These are phyloP conservation scores for Lanius ludovicianus DNA, from an alignment of 2,113 vertebrate species.

Conservation along the genomic window DNA sequence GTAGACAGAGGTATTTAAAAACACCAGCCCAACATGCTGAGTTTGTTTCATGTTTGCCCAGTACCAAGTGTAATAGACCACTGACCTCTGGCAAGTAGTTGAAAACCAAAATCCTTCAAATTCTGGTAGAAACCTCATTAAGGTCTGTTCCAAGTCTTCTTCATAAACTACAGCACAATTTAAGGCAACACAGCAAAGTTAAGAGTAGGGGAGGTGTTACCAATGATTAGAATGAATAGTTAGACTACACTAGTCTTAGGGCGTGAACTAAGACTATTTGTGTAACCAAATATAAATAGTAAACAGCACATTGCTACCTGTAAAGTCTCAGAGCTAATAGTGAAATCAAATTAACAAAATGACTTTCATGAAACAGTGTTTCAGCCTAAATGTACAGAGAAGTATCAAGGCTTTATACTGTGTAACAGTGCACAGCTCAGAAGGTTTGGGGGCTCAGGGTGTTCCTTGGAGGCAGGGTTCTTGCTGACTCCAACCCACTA, in stretches of 20 bases:
- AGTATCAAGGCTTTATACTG: not conserved
- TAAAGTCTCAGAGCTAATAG: not conserved
- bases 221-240: not conserved
- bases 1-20: not conserved
- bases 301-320: not conserved
- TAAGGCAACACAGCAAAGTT: not conserved
- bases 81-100: not conserved
- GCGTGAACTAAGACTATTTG: not conserved
- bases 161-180: not conserved
- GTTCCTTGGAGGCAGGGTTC: not conserved
- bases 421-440: not conserved
- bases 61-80: not conserved
- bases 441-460: not conserved
- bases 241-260: not conserved
- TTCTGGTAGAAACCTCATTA: not conserved
- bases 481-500: not conserved
- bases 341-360: not conserved
- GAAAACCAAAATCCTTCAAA: not conserved
- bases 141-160: not conserved
- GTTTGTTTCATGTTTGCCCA: not conserved
- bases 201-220: not conserved
- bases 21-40: not conserved
- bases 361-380: not conserved
- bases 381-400: not conserved
- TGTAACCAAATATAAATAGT: not conserved